Evolutionary conservation across 2,113 vertebrate genomes (phyloP), one percentile per base, ranked within the genome.

Genomic region (Abramis brama): DNA sequence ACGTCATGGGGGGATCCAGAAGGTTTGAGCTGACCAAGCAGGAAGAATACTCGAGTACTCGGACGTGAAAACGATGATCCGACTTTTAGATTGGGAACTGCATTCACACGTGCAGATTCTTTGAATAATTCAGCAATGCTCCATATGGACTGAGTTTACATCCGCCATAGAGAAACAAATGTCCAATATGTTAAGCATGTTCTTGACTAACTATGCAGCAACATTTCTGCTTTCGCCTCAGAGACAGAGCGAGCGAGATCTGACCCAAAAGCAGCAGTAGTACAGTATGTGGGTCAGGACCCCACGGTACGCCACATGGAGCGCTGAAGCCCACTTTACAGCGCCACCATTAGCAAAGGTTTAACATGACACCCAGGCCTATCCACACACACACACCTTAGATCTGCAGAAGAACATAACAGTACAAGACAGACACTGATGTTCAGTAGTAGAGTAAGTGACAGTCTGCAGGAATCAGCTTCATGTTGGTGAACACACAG

Each of bases 221-320:
- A 8, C 21, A 79, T 39, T 59, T 15, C 9, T 25, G 77, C 55
- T n/a, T 60, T 79, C 6, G 60, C 19, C 23, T 15, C 77, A 9
- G 2, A 62, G n/a, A 25, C 6, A 11, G 59, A 27, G 78, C 59
- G 15, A 43, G 57, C 13, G 0, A 45, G 78, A 80, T 45, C 33
- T 80, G 78, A 64, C 78, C 78, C 78, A 64, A 64, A 80, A 80
- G 78, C 36, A 27, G 59, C 23, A 62, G 21, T 30, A 59, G 33
- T 43, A 43, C 43, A 43, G 43, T 43, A 80, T 80, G 78, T 80
- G 78, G 59, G 57, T 80, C 57, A 64, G 59, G 78, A 80, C 78
- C 78, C 78, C 57, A 80, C n/a, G 78, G 78, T 80, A 64, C 23
- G 2, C 36, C 36, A 1, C 55, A 60, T 39, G 33, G 33, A 79